phyloP scores from a whole-genome alignment of 2,797 vertebrate genomes.

The Pseudotriccus pelzelni region DNA sequence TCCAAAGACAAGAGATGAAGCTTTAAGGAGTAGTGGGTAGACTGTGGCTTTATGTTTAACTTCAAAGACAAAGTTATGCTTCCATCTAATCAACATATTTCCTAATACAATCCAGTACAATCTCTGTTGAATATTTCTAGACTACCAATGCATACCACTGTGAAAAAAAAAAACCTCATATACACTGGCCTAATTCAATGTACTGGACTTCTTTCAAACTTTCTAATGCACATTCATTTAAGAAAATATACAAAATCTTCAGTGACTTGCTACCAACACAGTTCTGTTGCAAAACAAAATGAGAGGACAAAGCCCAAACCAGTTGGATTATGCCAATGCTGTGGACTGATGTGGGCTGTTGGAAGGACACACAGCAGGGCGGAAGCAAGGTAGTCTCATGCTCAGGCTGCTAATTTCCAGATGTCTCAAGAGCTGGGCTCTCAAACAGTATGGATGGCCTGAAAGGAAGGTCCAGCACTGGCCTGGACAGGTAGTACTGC shows the following conservation, averaged over 20 bases:
- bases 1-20: neutral
- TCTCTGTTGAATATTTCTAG: neutral
- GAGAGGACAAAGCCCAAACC: neutral
- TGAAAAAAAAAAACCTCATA: neutral
- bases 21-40: neutral
- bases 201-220: neutral
- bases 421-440: neutral
- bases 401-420: neutral
- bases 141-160: neutral
- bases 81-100: neutral
- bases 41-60: neutral
- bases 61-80: neutral
- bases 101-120: neutral
- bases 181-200: neutral
- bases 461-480: neutral
- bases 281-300: neutral
- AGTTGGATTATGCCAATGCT: neutral
- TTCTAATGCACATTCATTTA: neutral
- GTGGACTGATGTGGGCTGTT: neutral
- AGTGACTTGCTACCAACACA: neutral
- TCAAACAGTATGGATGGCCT: neutral
- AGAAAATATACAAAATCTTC: neutral
- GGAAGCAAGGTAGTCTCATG: accelerated
- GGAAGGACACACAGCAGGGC: neutral
- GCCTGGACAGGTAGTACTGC: neutral